Conservation (phyloP, 2,888 invertebrate species). For the Antheraea assamensis region DNA sequence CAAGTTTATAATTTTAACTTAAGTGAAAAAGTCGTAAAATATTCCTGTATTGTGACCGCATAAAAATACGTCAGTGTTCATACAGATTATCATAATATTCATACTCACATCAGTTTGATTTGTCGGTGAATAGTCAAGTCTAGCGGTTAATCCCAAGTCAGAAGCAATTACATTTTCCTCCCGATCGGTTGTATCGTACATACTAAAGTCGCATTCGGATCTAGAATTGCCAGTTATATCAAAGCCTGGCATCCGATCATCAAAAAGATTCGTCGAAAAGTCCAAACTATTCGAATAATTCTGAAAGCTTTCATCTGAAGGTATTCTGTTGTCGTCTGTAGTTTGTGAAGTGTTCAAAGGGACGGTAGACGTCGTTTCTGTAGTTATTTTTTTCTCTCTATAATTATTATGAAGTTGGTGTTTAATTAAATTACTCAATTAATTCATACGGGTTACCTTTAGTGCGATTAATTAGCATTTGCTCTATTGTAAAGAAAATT, state of each 20-base stretch:
- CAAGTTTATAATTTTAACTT: too few species aligned
- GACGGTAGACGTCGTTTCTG: neutral
- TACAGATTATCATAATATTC: neutral
- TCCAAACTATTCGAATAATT: slow-evolving; percentile 60
- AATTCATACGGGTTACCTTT: neutral
- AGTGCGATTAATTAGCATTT: too few species aligned
- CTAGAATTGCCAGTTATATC: slow-evolving; percentile 58
- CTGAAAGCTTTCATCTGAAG: slow-evolving; percentile 66
- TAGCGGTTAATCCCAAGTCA: slow-evolving; percentile 39
- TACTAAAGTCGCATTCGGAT: slow-evolving; percentile 52
- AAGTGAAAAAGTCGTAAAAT: neutral
- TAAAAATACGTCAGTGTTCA: neutral
- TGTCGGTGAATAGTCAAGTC: slow-evolving; percentile 23
- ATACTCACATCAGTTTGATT: slow-evolving; percentile 30
- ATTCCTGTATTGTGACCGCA: neutral
- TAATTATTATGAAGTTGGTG: neutral
- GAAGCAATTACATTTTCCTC: slow-evolving; percentile 42
- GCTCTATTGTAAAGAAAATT: too few species aligned
- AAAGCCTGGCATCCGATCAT: slow-evolving; percentile 57
- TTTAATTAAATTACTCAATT: neutral
- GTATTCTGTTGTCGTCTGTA: slow-evolving; percentile 52
- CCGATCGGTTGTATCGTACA: slow-evolving; percentile 42
- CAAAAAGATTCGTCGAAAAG: slow-evolving; percentile 61
- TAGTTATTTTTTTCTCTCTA: slow-evolving; percentile 11
- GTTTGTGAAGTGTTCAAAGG: slow-evolving; percentile 33